Evolutionary conservation across 2,888 invertebrate genomes (phyloP), one percentile per base, ranked within the genome.

Genomic region (Nudaria mundana): DNA sequence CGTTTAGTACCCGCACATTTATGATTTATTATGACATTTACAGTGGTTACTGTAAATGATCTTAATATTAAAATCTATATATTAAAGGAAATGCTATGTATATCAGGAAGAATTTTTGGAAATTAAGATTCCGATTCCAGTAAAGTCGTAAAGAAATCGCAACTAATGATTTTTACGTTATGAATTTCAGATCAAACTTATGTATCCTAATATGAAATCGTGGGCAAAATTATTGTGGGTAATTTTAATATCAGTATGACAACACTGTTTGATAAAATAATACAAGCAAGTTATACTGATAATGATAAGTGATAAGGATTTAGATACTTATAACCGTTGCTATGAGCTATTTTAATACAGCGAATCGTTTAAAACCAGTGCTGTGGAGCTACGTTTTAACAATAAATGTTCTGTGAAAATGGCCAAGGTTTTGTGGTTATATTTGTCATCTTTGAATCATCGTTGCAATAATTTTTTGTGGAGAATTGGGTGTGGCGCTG

Each of bases 251-350:
- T 24, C 4, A 4, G 16, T 18, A 18, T 32, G 44, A 50, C 47
- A 52, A 47, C 54, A 36, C 62, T 14, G 22, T 2, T 37, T 45
- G 54, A 56, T 57, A 57, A 33, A 39, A 28, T 32, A 52, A 49
- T 57, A 36, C 47, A 60, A 28, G 30, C 7, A 14, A n/a, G n/a
- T 36, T 35, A 32, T 36, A 33, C 38, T 53, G 58, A 48, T 57
- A 56, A 26, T 34, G 57, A 49, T 52, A 47, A 38, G 7, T 30
- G 61, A 60, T 56, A 56, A 60, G 33, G 29, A 31, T 48, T 38
- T 30, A 38, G 39, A 41, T 40, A 48, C 39, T 35, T 30, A 8
- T 5, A 37, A 1, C 60, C 40, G 48, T 5, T 11, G 18, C 22
- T 22, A 12, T 32, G 49, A 52, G 12, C 49, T 12, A 18, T 43